A percentile compares a stretch with the other conserved stretches of the same genome.
Evolutionary conservation across 2,113 vertebrate species (phyloP).

Genomic region (Limnothrissa miodon): DNA sequence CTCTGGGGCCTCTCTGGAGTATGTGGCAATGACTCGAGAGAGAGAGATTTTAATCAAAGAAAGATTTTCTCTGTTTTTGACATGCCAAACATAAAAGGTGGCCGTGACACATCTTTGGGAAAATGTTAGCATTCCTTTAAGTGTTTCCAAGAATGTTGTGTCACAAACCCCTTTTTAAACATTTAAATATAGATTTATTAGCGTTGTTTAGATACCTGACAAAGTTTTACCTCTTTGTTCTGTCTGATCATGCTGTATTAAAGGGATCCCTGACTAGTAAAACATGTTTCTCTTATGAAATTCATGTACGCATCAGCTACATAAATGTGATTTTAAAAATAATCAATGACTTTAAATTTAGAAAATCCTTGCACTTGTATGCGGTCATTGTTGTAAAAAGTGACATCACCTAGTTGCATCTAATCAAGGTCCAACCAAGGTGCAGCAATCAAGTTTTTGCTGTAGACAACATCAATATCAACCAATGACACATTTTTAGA

Average conservation of each 20-base stretch:
- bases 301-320: too few relatives aligned
- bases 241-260: conserved; percentile 10
- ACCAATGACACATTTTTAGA: too few relatives aligned
- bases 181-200: neutral
- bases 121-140: neutral
- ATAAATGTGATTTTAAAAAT: too few relatives aligned
- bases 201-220: neutral
- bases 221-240: neutral
- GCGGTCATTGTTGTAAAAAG: too few relatives aligned
- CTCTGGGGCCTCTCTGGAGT: neutral
- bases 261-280: too few relatives aligned
- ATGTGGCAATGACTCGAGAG: neutral
- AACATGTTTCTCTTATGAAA: too few relatives aligned
- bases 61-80: neutral
- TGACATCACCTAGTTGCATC: too few relatives aligned
- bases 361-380: too few relatives aligned
- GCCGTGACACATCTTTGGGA: neutral
- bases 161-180: neutral
- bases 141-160: neutral
- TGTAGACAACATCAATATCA: too few relatives aligned
- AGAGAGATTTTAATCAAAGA: neutral
- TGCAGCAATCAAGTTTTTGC: too few relatives aligned
- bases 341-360: too few relatives aligned
- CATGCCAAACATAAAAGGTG: neutral
- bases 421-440: too few relatives aligned